A percentile compares a stretch with the other conserved stretches of the same genome.
phyloP scores from a whole-genome alignment of 2,797 vertebrate genomes.

The Megalops cyprinoides region DNA sequence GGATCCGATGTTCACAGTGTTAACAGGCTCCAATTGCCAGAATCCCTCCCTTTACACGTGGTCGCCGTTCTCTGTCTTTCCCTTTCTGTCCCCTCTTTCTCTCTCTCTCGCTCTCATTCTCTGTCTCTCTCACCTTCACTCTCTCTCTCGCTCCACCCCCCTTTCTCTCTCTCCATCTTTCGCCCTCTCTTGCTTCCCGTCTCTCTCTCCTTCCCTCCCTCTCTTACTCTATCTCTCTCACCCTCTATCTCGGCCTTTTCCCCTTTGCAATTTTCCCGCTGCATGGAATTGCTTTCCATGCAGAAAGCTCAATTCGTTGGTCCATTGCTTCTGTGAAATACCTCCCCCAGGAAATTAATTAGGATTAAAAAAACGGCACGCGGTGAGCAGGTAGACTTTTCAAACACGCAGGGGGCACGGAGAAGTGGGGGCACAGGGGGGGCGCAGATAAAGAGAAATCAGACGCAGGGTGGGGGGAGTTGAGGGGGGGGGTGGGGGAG shows the following conservation, averaged over 20 bases:
- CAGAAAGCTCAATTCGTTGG: neutral
- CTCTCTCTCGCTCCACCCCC: neutral
- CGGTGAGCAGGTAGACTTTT: too few species aligned
- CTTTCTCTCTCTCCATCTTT: too few species aligned
- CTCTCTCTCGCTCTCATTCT: constrained; percentile 12
- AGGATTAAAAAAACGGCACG: neutral
- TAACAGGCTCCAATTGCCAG: neutral
- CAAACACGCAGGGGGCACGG: neutral
- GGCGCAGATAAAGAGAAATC: too few species aligned
- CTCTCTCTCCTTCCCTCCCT: too few species aligned
- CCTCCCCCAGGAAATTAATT: neutral
- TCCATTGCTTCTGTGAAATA: neutral
- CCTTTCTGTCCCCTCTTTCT: constrained; percentile 11
- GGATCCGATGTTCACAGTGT: neutral
- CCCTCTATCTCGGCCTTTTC: neutral
- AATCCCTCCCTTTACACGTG: neutral
- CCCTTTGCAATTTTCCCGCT: neutral
- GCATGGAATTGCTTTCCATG: constrained; percentile 41
- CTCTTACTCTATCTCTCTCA: neutral
- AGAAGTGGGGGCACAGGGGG: neutral
- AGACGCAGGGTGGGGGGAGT: too few species aligned
- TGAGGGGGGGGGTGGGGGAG: neutral
- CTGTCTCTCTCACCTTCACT: constrained; percentile 7
- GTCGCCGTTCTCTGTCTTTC: constrained; percentile 15
- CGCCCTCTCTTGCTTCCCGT: too few species aligned